Evolutionary conservation across 2,797 vertebrate species (phyloP).

Genomic region (Chlorospingus flavigularis): DNA sequence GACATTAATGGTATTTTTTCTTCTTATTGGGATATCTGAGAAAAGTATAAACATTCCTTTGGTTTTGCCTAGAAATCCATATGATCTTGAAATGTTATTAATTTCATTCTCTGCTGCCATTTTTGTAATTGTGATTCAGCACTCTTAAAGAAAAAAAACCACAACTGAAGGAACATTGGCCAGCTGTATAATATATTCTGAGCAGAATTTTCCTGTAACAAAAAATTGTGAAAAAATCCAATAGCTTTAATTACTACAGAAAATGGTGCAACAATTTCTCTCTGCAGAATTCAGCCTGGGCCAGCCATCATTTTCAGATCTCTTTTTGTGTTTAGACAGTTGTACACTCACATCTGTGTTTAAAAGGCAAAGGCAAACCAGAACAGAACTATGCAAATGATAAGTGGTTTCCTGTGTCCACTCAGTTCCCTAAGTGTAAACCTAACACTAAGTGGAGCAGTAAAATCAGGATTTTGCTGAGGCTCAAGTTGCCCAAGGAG

Average conservation of each 20-base stretch:
- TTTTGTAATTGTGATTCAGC: background rate
- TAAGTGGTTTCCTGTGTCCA: background rate
- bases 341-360: background rate
- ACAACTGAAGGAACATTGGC: background rate
- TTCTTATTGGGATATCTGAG: background rate
- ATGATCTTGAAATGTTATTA: background rate
- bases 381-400: background rate
- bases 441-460: background rate
- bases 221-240: background rate
- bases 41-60: background rate
- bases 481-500: background rate
- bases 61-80: background rate
- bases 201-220: background rate
- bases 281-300: background rate
- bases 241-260: slow-evolving; percentile 14
- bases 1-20: background rate
- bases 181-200: slow-evolving; percentile 5
- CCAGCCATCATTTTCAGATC: background rate
- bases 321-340: background rate
- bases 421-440: background rate
- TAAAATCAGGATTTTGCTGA: background rate
- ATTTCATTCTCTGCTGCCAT: background rate
- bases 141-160: background rate
- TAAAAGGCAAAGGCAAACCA: background rate
- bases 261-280: background rate